These are phyloP conservation scores for Brevimyrus niger DNA, from an alignment of 2,113 vertebrate species.

Conservation along the genomic window DNA sequence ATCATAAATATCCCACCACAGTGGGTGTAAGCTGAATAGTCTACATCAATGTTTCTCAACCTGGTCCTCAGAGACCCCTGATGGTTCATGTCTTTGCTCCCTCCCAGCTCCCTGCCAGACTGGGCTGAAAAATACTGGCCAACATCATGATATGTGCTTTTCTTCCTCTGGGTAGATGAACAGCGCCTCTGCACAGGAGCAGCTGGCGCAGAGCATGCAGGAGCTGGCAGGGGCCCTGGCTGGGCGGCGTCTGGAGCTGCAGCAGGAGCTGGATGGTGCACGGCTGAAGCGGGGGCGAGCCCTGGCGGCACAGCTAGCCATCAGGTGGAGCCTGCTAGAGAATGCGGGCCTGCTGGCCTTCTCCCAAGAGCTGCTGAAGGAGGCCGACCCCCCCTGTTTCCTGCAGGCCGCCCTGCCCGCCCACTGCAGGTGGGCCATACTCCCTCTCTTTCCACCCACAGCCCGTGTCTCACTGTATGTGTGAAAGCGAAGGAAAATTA, in stretches of 20 bases:
- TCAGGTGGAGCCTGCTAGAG: slow-evolving; percentile 80
- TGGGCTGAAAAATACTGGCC: background rate
- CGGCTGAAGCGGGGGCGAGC: slow-evolving; percentile 74
- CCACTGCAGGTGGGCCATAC: slow-evolving; percentile 71
- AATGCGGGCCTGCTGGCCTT: slow-evolving; percentile 86
- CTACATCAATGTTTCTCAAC: background rate
- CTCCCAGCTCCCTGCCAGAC: background rate
- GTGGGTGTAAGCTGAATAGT: background rate
- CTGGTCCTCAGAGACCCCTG: background rate
- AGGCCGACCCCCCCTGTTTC: slow-evolving; percentile 87
- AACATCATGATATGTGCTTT: background rate
- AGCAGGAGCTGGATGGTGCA: slow-evolving; percentile 73
- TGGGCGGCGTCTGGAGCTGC: slow-evolving; percentile 71
- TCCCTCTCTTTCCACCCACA: background rate
- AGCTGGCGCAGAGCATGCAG: slow-evolving; percentile 77
- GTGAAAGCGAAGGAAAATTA: background rate
- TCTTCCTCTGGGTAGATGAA: slow-evolving; percentile 63
- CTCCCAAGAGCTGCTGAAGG: slow-evolving; percentile 85
- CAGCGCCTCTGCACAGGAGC: slow-evolving; percentile 78
- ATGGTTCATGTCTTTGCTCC: background rate
- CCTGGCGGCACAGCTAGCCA: slow-evolving; percentile 70
- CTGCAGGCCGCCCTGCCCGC: slow-evolving; percentile 85
- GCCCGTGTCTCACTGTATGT: background rate
- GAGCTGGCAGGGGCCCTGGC: slow-evolving; percentile 76
- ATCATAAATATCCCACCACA: background rate